Conservation (phyloP, 2,888 invertebrate species). For the Biston betularia region DNA sequence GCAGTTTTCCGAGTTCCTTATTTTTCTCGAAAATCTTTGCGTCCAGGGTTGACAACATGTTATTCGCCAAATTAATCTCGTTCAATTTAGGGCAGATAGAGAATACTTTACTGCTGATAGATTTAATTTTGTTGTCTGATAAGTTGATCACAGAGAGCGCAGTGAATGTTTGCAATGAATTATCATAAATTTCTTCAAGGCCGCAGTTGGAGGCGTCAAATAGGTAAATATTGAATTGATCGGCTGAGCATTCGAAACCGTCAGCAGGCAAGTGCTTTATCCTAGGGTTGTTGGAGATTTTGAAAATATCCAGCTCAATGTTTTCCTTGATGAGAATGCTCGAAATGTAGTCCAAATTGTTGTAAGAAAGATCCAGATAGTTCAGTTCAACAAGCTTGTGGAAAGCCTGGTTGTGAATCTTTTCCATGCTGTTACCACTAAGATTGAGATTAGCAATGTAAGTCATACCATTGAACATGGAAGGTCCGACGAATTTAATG, state of each 20-base stretch:
- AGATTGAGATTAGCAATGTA: slow-evolving; percentile 89
- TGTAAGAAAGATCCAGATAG: slow-evolving; percentile 91
- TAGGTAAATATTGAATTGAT: slow-evolving; percentile 87
- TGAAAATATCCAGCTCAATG: slow-evolving; percentile 88
- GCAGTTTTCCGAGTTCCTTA: slow-evolving; percentile 87
- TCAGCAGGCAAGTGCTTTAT: slow-evolving; percentile 88
- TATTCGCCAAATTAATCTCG: slow-evolving; percentile 90
- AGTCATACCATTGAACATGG: slow-evolving; percentile 88
- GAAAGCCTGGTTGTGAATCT: slow-evolving; percentile 90
- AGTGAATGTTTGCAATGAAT: slow-evolving; percentile 90
- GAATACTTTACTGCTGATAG: slow-evolving; percentile 85
- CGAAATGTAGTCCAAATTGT: slow-evolving; percentile 89
- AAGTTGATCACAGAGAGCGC: slow-evolving; percentile 89
- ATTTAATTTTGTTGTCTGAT: slow-evolving; percentile 88
- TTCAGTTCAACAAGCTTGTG: slow-evolving; percentile 88
- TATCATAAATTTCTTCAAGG: slow-evolving; percentile 86
- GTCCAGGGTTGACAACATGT: slow-evolving; percentile 87
- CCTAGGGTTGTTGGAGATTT: slow-evolving; percentile 89
- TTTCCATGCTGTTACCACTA: slow-evolving; percentile 89
- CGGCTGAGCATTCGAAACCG: slow-evolving; percentile 88
- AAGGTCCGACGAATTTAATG: slow-evolving; percentile 88
- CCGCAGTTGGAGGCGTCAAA: slow-evolving; percentile 92
- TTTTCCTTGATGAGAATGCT: slow-evolving; percentile 90
- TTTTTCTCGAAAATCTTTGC: slow-evolving; percentile 89
- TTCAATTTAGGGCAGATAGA: slow-evolving; percentile 85